Evolutionary conservation across 2,113 vertebrate genomes (phyloP).

Genomic region (Corythornis cristatus): DNA sequence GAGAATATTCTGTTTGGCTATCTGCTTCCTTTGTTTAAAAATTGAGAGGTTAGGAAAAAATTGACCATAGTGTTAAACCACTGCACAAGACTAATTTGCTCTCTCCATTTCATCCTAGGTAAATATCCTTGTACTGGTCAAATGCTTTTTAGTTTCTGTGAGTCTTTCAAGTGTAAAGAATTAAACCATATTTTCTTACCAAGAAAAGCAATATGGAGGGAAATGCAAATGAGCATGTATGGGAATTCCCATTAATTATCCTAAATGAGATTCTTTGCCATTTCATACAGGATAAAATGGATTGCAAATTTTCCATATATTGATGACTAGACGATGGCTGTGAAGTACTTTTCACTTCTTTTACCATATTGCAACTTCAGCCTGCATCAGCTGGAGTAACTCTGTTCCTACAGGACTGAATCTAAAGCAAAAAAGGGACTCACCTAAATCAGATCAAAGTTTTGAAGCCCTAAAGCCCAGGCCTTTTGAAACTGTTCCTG

Average conservation of each 20-base stretch:
- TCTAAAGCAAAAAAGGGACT: background rate
- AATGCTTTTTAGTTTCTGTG: background rate
- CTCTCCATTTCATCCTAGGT: background rate
- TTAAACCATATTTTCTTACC: background rate
- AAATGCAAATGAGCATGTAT: rapidly evolving
- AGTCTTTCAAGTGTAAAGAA: background rate
- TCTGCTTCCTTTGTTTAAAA: background rate
- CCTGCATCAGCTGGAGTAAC: background rate
- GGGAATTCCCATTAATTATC: background rate
- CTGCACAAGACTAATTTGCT: background rate
- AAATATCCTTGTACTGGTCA: background rate
- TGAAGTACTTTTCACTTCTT: background rate
- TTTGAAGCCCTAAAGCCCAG: background rate
- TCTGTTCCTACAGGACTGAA: background rate
- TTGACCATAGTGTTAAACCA: background rate
- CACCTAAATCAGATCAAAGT: background rate
- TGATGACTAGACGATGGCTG: background rate
- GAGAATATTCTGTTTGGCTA: background rate
- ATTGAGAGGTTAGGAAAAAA: background rate
- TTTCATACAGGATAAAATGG: background rate
- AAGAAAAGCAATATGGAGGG: background rate
- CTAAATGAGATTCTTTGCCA: background rate
- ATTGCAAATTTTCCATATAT: background rate
- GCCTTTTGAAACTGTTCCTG: background rate
- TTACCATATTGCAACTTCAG: rapidly evolving